These are phyloP conservation scores for Drosophila mulleri DNA, from an alignment of 2,888 invertebrate species.

Conservation along the genomic window DNA sequence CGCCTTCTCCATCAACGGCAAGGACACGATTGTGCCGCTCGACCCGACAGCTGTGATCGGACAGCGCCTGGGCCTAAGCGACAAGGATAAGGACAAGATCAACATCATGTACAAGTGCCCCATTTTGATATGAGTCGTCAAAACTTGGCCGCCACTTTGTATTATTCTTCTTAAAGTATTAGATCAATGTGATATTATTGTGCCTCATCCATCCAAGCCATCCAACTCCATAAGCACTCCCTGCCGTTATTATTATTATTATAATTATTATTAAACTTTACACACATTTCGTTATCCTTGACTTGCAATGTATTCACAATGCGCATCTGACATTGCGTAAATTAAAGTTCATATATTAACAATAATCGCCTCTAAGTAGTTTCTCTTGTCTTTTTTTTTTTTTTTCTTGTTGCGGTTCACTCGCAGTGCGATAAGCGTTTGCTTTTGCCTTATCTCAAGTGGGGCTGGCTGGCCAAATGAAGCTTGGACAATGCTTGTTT, in stretches of 20 bases:
- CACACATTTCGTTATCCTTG: neutral
- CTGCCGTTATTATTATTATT: neutral
- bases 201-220: neutral
- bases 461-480: conserved; percentile 21
- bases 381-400: conserved; percentile 14
- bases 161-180: conserved; percentile 34
- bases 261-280: neutral
- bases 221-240: neutral
- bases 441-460: conserved; percentile 51
- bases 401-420: conserved; percentile 12
- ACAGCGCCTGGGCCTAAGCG: conserved; percentile 77
- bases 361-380: conserved; percentile 13
- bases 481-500: conserved; percentile 30
- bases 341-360: conserved; percentile 41
- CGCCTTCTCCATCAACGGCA: conserved; percentile 90
- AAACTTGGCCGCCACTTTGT: conserved; percentile 2
- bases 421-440: conserved; percentile 36
- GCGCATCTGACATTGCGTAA: conserved; percentile 39
- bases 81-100: conserved; percentile 80
- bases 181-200: conserved; percentile 62
- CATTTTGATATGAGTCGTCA: conserved; percentile 55
- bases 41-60: conserved; percentile 77
- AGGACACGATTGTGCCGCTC: conserved; percentile 88
- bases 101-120: conserved; percentile 84
- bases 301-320: conserved; percentile 30